Percentiles rank a stretch among this genome's conserved stretches.
Conservation (phyloP, 2,888 invertebrate genomes). For the Epirrhoe alternata region DNA sequence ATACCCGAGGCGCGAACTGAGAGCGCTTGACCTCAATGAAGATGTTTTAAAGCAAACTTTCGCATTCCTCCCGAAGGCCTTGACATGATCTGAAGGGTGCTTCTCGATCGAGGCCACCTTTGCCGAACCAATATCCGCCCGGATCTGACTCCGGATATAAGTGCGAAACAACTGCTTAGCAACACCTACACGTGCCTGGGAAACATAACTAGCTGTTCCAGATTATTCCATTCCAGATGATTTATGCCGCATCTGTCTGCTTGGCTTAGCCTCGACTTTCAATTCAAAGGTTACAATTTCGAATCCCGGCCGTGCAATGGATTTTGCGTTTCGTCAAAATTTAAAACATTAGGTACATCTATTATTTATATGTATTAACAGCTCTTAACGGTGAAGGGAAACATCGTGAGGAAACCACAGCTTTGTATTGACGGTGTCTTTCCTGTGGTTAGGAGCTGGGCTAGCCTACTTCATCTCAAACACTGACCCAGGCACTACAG, state of each 20-base stretch:
- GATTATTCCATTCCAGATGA: neutral
- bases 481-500: no score
- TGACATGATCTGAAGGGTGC: constrained; percentile 61
- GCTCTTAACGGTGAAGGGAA: no score
- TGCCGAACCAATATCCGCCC: constrained; percentile 61
- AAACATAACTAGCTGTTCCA: neutral
- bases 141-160: constrained; percentile 48
- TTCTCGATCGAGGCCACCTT: constrained; percentile 62
- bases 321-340: no score
- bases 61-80: constrained; percentile 60
- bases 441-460: no score
- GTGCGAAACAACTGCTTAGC: constrained; percentile 39
- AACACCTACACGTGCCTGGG: constrained; percentile 15
- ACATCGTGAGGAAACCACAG: no score
- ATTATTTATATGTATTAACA: no score
- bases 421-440: no score
- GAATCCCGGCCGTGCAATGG: neutral
- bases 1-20: constrained; percentile 42
- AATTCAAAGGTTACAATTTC: neutral
- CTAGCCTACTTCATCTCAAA: no score
- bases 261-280: neutral
- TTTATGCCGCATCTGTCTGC: neutral
- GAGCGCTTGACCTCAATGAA: constrained; percentile 57
- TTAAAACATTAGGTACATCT: no score
- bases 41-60: constrained; percentile 55